A percentile compares a stretch with the other conserved stretches of the same genome.
phyloP scores from a whole-genome alignment of 2,797 vertebrate genomes.

The Hemibagrus guttatus region DNA sequence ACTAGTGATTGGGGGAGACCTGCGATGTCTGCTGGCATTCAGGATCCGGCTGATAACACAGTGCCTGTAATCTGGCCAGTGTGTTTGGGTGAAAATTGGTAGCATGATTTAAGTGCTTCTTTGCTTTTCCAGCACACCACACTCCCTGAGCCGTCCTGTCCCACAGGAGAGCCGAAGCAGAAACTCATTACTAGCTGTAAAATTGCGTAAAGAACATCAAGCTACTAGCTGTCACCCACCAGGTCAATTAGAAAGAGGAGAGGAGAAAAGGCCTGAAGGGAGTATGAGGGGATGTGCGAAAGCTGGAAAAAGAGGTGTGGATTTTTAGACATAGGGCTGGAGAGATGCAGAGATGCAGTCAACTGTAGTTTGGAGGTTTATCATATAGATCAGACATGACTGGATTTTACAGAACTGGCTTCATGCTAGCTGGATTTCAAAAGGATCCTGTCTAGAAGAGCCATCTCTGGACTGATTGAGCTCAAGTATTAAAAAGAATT shows the following conservation, averaged over 20 bases:
- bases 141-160: conserved; percentile 25
- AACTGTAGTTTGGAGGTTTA: background rate
- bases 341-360: background rate
- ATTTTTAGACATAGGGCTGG: background rate
- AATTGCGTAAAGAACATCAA: conserved; percentile 59
- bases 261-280: conserved; percentile 60
- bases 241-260: conserved; percentile 61
- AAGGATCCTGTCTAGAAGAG: background rate
- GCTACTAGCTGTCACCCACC: conserved; percentile 42
- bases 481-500: background rate
- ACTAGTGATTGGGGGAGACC: background rate
- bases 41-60: background rate
- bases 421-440: background rate
- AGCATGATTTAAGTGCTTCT: conserved; percentile 36
- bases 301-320: conserved; percentile 1
- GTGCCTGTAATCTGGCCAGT: conserved; percentile 14
- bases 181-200: conserved; percentile 60
- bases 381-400: background rate
- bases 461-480: background rate
- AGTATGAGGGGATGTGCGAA: conserved; percentile 41
- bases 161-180: conserved; percentile 39
- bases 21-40: background rate
- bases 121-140: conserved; percentile 30
- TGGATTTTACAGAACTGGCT: background rate
- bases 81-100: conserved; percentile 45